Evolutionary conservation across 2,888 invertebrate genomes (phyloP).

Genomic region (Abscondita cerata): DNA sequence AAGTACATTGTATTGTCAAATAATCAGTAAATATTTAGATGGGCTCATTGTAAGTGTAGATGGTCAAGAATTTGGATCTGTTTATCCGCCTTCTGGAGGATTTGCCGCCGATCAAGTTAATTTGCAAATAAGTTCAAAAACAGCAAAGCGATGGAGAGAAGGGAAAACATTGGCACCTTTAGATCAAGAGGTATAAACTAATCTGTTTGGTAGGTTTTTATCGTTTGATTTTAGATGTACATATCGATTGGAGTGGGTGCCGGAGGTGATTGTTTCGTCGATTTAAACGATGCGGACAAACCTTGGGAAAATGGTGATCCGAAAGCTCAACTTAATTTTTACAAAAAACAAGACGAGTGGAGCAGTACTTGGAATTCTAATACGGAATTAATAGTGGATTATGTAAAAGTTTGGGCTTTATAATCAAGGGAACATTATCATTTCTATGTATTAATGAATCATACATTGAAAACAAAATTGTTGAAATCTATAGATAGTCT

Average conservation of each 20-base stretch:
- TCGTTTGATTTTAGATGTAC: conserved; percentile 67
- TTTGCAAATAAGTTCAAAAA: conserved; percentile 46
- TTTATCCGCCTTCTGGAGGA: conserved; percentile 53
- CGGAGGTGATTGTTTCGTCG: conserved; percentile 78
- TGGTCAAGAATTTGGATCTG: conserved; percentile 59
- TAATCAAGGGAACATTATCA: conserved; percentile 51
- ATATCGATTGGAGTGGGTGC: conserved; percentile 78
- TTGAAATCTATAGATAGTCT: no score
- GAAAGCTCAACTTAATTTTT: conserved; percentile 73
- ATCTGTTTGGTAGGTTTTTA: conserved; percentile 71
- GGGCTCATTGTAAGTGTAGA: conserved; percentile 63
- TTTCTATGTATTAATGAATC: no score
- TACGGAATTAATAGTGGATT: conserved; percentile 68
- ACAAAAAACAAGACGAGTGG: conserved; percentile 67
- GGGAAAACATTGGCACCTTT: conserved; percentile 73
- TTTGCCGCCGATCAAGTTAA: conserved; percentile 51
- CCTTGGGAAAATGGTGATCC: conserved; percentile 77
- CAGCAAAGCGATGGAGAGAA: conserved; percentile 65
- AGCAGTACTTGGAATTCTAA: conserved; percentile 70
- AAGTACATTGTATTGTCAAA: background rate
- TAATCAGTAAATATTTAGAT: conserved; percentile 52
- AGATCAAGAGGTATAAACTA: conserved; percentile 70
- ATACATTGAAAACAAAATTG: no score
- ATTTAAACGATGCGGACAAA: conserved; percentile 62
- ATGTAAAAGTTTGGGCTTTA: conserved; percentile 69